Conservation (phyloP, 2,113 vertebrate species). For the Acrocephalus arundinaceus region DNA sequence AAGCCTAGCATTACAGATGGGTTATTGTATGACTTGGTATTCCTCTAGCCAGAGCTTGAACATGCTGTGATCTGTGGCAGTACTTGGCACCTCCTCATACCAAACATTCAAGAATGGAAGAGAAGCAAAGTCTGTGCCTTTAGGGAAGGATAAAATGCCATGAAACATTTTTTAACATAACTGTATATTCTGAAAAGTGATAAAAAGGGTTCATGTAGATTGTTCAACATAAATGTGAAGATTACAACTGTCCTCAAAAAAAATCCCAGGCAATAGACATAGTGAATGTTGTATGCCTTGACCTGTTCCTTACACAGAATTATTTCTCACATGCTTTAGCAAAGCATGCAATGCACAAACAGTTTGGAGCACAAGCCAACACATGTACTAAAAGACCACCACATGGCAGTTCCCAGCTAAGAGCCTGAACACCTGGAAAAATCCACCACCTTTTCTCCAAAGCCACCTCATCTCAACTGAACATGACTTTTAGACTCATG, state of each 20-base stretch:
- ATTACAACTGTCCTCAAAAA: neutral
- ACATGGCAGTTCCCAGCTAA: neutral
- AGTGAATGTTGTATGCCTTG: neutral
- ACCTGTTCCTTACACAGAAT: neutral
- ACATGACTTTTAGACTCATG: neutral
- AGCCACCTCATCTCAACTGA: neutral
- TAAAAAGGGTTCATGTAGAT: neutral
- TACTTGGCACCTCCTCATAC: neutral
- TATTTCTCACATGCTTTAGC: neutral
- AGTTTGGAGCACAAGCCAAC: neutral
- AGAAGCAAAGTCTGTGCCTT: neutral
- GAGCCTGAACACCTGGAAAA: neutral
- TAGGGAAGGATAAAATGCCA: neutral
- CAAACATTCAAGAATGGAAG: slow-evolving; percentile 18
- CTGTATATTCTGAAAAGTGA: neutral
- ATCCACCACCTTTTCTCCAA: neutral
- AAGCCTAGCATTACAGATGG: slow-evolving; percentile 10
- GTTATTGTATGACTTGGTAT: neutral
- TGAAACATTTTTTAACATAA: neutral
- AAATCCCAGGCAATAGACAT: neutral
- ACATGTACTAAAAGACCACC: rapidly evolving
- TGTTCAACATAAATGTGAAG: neutral
- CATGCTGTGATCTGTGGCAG: neutral
- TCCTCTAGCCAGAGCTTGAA: neutral
- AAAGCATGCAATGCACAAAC: neutral